Base-by-base conservation (phyloP, 2,888 invertebrate genomes). In the Habrosyne pyritoides region DNA sequence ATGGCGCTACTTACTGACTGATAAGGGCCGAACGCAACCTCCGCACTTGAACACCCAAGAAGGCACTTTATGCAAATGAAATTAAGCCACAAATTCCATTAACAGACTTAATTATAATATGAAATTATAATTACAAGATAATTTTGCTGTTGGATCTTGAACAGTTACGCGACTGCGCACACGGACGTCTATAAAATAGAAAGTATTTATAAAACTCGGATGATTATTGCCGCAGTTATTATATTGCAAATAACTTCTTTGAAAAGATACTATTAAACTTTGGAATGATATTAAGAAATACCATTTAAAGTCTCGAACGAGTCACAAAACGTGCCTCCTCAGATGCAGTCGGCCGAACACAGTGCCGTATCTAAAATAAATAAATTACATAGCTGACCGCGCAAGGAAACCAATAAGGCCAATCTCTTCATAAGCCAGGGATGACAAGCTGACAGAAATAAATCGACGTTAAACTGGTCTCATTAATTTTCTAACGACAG, bases 41-140 rank as follows among this genome's bases (percentile, higher is more conserved):
- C 77, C 70, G 68, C 58, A 54, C 55, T 62, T 75, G 83, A 70
- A 86, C 89, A 83, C 86, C 84, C 86, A 84, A 88, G 83, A 88
- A 83, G 85, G 75, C 77, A 81, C 91, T 87, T 89, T 88, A 89
- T 85, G 83, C 78, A 69, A 82, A 86, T 83, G 81, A 67, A 52
- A 69, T 80, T 87, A 90, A 89, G 88, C 76, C 82, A 84, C 86
- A 89, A 77, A 83, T 83, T 90, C 80, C 83, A 81, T 82, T 84
- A 84, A 76, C 83, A 66, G 71, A 66, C 69, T 76, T 75, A 81
- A 85, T 87, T 87, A 84, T 89, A 86, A 90, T 84, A 86, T 84
- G 82, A 89, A 90, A 86, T 87, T 89, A 89, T 89, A 91, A 90
- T 89, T 89, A 90, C 85, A 86, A 90, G 90, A 89, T 87, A 87